These are phyloP conservation scores for Orius insidiosus DNA, from an alignment of 1,140 invertebrate species.

Conservation along the genomic window DNA sequence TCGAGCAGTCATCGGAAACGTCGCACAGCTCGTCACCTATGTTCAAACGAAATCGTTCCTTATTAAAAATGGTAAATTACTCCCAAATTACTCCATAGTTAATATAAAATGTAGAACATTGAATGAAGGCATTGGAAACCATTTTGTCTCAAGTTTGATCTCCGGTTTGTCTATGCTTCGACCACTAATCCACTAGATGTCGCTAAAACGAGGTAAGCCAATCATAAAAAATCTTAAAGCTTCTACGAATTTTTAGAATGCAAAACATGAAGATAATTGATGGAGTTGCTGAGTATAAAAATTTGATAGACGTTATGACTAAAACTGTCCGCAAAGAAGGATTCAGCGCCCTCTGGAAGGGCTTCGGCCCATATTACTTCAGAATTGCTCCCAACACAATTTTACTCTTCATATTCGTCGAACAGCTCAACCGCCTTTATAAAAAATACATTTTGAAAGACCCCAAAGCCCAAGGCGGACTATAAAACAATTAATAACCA, in stretches of 20 bases:
- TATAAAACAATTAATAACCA: conserved; percentile 7
- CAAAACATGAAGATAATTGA: conserved; percentile 55
- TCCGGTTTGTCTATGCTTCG: conserved; percentile 49
- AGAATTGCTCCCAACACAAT: conserved; percentile 60
- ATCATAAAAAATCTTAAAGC: no score
- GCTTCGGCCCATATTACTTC: conserved; percentile 57
- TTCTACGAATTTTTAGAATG: conserved; percentile 41
- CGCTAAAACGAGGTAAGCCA: conserved; percentile 43
- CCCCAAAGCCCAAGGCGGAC: conserved; percentile 7
- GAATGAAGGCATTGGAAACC: conserved; percentile 38
- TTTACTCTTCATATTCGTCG: conserved; percentile 59
- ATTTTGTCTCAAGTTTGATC: conserved; percentile 57
- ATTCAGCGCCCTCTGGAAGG: conserved; percentile 56
- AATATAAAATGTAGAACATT: no score
- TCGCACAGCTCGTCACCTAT: conserved; percentile 61
- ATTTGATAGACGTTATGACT: conserved; percentile 41
- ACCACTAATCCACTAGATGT: conserved; percentile 63
- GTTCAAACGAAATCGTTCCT: conserved; percentile 50
- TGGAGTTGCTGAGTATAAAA: conserved; percentile 49
- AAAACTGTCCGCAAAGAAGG: conserved; percentile 50
- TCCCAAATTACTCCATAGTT: conserved; percentile 21
- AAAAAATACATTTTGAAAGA: conserved; percentile 17
- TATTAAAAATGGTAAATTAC: conserved; percentile 29
- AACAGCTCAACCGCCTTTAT: conserved; percentile 42
- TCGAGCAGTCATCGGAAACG: conserved; percentile 53